These are phyloP conservation scores for Tragulus kanchil DNA, from an alignment of 2,113 vertebrate genomes.

Conservation along the genomic window DNA sequence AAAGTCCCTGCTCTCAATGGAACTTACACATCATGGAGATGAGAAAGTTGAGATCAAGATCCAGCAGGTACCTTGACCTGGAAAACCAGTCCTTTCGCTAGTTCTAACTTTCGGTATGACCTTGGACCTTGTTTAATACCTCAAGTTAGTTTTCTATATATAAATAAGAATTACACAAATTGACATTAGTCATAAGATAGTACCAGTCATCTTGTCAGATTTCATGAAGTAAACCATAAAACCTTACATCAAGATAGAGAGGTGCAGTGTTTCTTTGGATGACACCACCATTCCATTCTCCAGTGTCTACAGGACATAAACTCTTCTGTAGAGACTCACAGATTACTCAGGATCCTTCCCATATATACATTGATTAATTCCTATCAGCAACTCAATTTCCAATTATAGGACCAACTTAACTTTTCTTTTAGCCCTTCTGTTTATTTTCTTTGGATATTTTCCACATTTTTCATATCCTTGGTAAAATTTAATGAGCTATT, in stretches of 20 bases:
- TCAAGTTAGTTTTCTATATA: conserved; percentile 52
- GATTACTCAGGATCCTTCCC: not conserved
- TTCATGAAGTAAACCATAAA: conserved; percentile 20
- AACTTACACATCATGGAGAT: not conserved
- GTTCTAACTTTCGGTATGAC: not conserved
- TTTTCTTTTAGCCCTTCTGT: not conserved
- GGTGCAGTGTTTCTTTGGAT: not conserved
- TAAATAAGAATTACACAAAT: conserved; percentile 18
- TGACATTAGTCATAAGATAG: not conserved
- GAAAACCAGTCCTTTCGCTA: conserved; percentile 28
- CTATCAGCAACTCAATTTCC: not conserved
- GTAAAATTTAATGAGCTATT: conserved; percentile 32
- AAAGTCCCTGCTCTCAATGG: not conserved
- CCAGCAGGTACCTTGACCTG: not conserved
- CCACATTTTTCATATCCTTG: not conserved
- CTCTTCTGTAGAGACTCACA: not conserved
- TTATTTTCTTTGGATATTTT: conserved; percentile 35
- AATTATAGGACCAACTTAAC: not conserved
- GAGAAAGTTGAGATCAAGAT: not conserved
- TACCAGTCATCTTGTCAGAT: conserved; percentile 3
- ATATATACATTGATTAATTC: conserved; percentile 6
- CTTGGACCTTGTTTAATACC: not conserved
- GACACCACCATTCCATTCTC: not conserved
- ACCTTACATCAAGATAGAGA: not conserved
- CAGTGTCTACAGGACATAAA: not conserved